Evolutionary conservation across 2,797 vertebrate species (phyloP), one percentile per base, ranked within the genome.

Genomic region (Urocyon cinereoargenteus): DNA sequence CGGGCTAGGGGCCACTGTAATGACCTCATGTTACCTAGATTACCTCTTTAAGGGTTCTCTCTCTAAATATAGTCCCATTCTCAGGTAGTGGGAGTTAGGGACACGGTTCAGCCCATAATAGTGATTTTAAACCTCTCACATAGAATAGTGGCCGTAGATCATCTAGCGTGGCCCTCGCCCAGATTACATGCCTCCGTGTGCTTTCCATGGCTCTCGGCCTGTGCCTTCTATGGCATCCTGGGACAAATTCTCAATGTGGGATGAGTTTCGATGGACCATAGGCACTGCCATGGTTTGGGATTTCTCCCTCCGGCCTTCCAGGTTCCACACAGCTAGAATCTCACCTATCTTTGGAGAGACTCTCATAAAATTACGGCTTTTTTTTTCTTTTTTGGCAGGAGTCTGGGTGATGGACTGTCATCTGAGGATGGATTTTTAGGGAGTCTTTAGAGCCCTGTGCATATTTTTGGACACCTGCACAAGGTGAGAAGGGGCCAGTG

Each of bases 181-280:
- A 10, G 75, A 4, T 16, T 31, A 34, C 40, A 21, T 4, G 18
- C 19, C 26, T 0, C 6, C 6, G 19, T 13, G 34, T 9, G 81
- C 40, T 13, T 28, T 19, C 49, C 13, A 3, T 49, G 5, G 6
- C 10, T 34, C 13, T 24, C 22, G 28, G 18, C 12, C 66, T 3
- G 2, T 18, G 19, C 31, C 6, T 57, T 18, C 19, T 15, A 6
- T 14, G 18, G 4, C 1, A 3, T 26, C 53, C 12, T 2, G 1
- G 62, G 88, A 53, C 51, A n/a, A 70, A 55, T 53, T 72, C 21
- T 81, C n/a, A 5, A 3, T 1, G 1, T 3, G 6, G 34, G 40
- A 21, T 21, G 1, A 40, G 45, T 28, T 34, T 19, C 4, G 3
- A 21, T 12, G 59, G n/a, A 16, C 0, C 1, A 3, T 2, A 26